Evolutionary conservation across 2,888 invertebrate genomes (phyloP), one percentile per base, ranked within the genome.

Genomic region (Lordiphosa andalusiaca): DNA sequence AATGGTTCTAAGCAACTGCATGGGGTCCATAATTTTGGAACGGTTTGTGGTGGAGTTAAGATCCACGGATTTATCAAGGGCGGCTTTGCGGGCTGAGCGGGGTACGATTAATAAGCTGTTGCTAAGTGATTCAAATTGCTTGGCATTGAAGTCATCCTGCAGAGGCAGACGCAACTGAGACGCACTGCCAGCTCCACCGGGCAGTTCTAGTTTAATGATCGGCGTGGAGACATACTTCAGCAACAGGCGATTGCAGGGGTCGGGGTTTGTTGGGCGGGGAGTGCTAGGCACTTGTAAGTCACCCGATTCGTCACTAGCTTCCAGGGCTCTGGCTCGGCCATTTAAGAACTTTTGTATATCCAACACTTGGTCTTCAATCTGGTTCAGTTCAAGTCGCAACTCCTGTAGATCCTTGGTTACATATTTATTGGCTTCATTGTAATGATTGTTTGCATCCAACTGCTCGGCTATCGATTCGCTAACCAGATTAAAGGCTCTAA

Each of bases 151-250:
- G 30, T 87, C 85, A 33, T 86, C 86, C n/a, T 86, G 75, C 7
- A 88, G 69, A 0, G 89, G 84, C 5, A 88, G 48, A 6, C 88
- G 83, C 1, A 82, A 67, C 38, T 77, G 78, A 13, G 48, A 62
- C n/a, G 44, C 61, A 21, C 61, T 73, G 0, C 58, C 54, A 2
- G 25, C 16, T 3, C 40, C 49, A 10, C 46, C 37, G 0, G 65
- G 30, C 37, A 74, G 48, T 10, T 88, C 86, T 10, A 86, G 64
- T 41, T 73, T 85, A 2, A 89, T 89, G 3, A 88, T 88, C 10
- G 89, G 89, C 1, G 89, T 89, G 0, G 81, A 85, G 3, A 89
- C 73, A 16, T 83, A 85, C 53, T 88, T 89, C 46, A 76, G 49
- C 1, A 78, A 57, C 7, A 88, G 53, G 2, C 67, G 59, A 35